Percentiles rank a stretch among this genome's conserved stretches.
Evolutionary conservation across 2,888 invertebrate genomes (phyloP).

Genomic region (Spicauda simplicius): DNA sequence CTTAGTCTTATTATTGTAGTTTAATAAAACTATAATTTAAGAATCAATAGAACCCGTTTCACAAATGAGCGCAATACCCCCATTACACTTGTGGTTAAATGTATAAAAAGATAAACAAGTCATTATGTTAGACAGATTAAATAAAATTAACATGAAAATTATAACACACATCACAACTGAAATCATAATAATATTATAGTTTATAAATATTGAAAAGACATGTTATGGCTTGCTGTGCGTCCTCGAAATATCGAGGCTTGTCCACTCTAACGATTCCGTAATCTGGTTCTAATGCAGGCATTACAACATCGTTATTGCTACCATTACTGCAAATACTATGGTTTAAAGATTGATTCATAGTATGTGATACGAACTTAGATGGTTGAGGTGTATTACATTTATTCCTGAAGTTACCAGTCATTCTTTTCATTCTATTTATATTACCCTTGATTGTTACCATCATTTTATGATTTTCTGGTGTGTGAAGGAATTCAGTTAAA

Average conservation of each 20-base stretch:
- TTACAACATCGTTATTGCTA: slow-evolving; percentile 17
- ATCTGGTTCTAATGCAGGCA: slow-evolving; percentile 72
- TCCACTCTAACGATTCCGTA: slow-evolving; percentile 69
- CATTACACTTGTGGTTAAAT: background rate
- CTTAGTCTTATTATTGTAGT: no score
- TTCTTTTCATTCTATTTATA: slow-evolving; percentile 65
- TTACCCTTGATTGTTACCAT: slow-evolving; percentile 66
- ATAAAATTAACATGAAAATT: slow-evolving; percentile 10
- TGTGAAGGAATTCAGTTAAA: slow-evolving; percentile 62
- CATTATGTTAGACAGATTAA: slow-evolving; percentile 5
- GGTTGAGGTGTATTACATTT: slow-evolving; percentile 60
- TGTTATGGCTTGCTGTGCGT: slow-evolving; percentile 72
- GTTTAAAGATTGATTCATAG: slow-evolving; percentile 49
- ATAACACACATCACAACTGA: slow-evolving; percentile 17
- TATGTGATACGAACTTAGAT: slow-evolving; percentile 54
- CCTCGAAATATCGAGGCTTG: slow-evolving; percentile 72
- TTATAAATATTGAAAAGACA: slow-evolving; percentile 70
- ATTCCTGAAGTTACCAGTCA: slow-evolving; percentile 60
- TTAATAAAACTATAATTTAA: no score
- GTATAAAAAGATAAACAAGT: slow-evolving; percentile 12
- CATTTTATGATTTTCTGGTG: slow-evolving; percentile 71
- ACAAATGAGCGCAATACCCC: no score
- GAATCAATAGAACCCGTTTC: no score
- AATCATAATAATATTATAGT: slow-evolving; percentile 50
- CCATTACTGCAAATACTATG: slow-evolving; percentile 43